phyloP scores from a whole-genome alignment of 2,888 invertebrate genomes.

The Cepaea hortensis region DNA sequence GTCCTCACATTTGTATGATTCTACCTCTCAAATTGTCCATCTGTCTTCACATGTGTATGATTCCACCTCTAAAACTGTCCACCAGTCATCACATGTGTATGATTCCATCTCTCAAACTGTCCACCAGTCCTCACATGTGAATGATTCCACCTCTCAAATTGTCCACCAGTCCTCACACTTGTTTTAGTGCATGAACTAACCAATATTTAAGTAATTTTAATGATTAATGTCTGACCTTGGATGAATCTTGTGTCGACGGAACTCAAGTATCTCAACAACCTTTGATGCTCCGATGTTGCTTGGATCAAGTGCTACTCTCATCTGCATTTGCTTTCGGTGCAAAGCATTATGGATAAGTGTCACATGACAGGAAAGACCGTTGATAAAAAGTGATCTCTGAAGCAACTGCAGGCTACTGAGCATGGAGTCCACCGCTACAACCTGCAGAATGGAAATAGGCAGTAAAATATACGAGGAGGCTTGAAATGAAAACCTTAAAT shows the following conservation, averaged over 20 bases:
- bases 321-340: slow-evolving; percentile 13
- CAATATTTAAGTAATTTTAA: neutral
- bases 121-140: too few relatives aligned
- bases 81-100: too few relatives aligned
- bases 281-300: slow-evolving; percentile 38
- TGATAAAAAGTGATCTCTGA: slow-evolving; percentile 34
- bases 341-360: slow-evolving; percentile 41
- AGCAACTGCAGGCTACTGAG: slow-evolving; percentile 33
- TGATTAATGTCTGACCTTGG: slow-evolving; percentile 19
- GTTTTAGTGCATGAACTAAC: too few relatives aligned
- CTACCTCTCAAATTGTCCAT: too few relatives aligned
- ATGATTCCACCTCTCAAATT: too few relatives aligned
- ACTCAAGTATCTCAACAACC: slow-evolving; percentile 36
- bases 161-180: too few relatives aligned
- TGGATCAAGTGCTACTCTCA: slow-evolving; percentile 32
- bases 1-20: too few relatives aligned
- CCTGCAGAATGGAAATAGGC: neutral
- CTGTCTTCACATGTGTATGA: too few relatives aligned
- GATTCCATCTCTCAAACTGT: too few relatives aligned
- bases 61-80: too few relatives aligned
- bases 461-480: too few relatives aligned
- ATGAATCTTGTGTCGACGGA: slow-evolving; percentile 24
- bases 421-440: slow-evolving; percentile 39
- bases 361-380: slow-evolving; percentile 40
- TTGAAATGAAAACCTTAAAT: too few relatives aligned